Base-by-base conservation (phyloP, 2,888 invertebrate species). In the Neoscelio sp. region DNA sequence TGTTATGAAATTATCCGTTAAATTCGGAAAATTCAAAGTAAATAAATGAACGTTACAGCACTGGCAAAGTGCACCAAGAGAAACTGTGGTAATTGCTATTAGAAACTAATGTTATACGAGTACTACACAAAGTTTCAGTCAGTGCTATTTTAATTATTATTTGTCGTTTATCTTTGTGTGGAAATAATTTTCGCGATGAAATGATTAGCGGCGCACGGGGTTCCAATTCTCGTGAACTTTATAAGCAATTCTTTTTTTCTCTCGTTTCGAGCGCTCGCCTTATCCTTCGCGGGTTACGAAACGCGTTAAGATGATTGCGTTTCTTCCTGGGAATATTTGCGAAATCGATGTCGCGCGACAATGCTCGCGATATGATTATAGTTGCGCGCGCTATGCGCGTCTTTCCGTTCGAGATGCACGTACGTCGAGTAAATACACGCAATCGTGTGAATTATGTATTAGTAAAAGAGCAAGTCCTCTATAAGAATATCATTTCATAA, bases 261-360 rank as follows among this genome's bases (percentile, higher is more conserved):
- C 12, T 30, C 17, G 52, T 50, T 26, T 35, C 52, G 23, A 48
- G 50, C n/a, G 42, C 33, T 38, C 40, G 17, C n/a, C 50, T 68
- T 68, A 74, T 74, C 44, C 73, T 65, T 48, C 56, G 38, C 54
- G 26, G n/a, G 18, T 76, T 75, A 70, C 23, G 75, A 78, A 80
- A 80, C 52, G 52, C 46, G 7, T 52, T 17, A 26, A 67, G 70
- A 71, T 68, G 67, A 76, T 83, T 82, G 83, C 82, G 76, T 81
- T 80, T 84, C 82, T 83, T 83, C 85, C 85, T 88, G 88, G 85
- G 87, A 88, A 88, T 83, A 76, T 80, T 89, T 88, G 83, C 86
- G 87, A 88, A 87, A 89, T 85, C 85, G 87, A 87, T 87, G 87
- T 86, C 85, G 86, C 86, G 85, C 86, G 88, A 87, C 88, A 88